Evolutionary conservation across 1,140 invertebrate species (phyloP).

Genomic region (Odontomachus brunneus): DNA sequence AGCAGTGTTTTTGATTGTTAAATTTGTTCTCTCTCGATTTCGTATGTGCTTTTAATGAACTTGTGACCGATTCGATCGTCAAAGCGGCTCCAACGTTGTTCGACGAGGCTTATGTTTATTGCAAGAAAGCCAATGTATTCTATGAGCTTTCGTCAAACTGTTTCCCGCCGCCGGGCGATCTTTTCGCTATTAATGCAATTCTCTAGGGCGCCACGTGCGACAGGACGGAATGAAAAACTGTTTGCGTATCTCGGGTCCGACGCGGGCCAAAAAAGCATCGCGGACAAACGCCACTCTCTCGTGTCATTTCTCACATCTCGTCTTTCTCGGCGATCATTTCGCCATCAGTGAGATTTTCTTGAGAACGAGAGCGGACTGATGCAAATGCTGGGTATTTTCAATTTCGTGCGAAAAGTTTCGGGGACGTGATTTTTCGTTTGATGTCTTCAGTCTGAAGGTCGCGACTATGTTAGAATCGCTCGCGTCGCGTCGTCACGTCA

Average conservation of each 20-base stretch:
- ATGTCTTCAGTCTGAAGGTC: background rate
- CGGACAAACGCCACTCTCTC: background rate
- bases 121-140: constrained; percentile 19
- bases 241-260: constrained; percentile 16
- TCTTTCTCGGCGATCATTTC: constrained; percentile 16
- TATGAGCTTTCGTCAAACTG: constrained; percentile 22
- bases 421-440: background rate
- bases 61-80: background rate
- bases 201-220: constrained; percentile 9
- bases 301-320: background rate
- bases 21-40: background rate
- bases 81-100: background rate
- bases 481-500: too few relatives aligned
- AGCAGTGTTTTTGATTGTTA: too few relatives aligned
- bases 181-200: constrained; percentile 53
- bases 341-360: constrained; percentile 36
- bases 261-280: constrained; percentile 47
- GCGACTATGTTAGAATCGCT: too few relatives aligned
- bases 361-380: constrained; percentile 14
- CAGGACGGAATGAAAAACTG: constrained; percentile 23
- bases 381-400: constrained; percentile 49
- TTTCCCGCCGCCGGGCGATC: background rate
- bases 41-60: background rate
- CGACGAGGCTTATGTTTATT: background rate
- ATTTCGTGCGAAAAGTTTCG: constrained; percentile 9